Conservation (phyloP, 2,888 invertebrate genomes). For the Mesorhabditis spiculigera region DNA sequence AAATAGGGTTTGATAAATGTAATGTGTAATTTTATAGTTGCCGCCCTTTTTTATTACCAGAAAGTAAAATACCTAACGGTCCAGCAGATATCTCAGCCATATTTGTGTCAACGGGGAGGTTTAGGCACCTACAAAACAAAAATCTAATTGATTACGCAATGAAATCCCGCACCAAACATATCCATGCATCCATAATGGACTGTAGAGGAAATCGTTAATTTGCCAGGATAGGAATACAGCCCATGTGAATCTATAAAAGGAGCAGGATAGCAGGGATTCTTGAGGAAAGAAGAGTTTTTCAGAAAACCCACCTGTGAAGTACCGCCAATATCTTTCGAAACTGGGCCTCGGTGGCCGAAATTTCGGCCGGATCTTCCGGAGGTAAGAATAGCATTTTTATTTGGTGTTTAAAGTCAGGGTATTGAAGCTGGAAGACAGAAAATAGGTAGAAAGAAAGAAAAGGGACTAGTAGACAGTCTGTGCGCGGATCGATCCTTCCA, state of each 20-base stretch:
- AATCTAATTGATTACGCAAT: background rate
- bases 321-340: background rate
- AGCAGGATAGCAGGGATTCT: too few species aligned
- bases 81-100: background rate
- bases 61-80: background rate
- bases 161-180: background rate
- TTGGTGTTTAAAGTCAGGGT: too few species aligned
- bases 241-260: background rate
- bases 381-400: background rate
- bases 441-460: too few species aligned
- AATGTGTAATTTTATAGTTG: background rate
- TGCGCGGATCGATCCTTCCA: too few species aligned
- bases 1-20: background rate
- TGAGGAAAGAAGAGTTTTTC: too few species aligned
- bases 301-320: too few species aligned
- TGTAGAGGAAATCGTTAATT: conserved; percentile 4
- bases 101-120: background rate
- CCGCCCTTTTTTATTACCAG: too few species aligned
- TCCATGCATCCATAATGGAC: conserved; percentile 5
- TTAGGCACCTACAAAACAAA: background rate
- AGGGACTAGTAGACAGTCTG: too few species aligned
- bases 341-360: background rate
- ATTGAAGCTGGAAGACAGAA: too few species aligned
- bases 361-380: background rate
- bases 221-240: background rate